Percentiles rank a stretch among this genome's conserved stretches.
Evolutionary conservation across 2,113 vertebrate genomes (phyloP).

Genomic region (Paraplagusia blochii): DNA sequence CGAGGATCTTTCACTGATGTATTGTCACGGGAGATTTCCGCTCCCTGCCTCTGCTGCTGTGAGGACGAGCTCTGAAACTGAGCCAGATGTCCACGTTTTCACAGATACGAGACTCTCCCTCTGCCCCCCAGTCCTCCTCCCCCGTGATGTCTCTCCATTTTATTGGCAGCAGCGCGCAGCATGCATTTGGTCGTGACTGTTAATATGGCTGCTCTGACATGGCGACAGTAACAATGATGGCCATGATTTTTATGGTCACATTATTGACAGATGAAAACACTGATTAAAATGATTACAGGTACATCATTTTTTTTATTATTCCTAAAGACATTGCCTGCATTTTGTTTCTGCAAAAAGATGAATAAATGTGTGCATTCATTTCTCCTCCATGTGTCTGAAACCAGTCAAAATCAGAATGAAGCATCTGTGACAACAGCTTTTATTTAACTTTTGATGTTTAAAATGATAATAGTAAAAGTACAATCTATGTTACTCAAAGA

Average conservation of each 20-base stretch:
- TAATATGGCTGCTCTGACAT: conserved; percentile 30
- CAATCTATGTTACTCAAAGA: too few relatives aligned
- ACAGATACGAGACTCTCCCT: conserved; percentile 24
- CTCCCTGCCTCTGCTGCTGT: conserved; percentile 23
- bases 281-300: conserved; percentile 56
- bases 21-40: conserved; percentile 52
- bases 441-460: too few relatives aligned
- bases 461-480: too few relatives aligned
- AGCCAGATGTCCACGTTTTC: conserved; percentile 68
- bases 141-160: conserved; percentile 53
- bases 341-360: neutral
- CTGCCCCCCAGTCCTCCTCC: neutral
- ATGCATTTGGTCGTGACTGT: conserved; percentile 40
- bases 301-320: too few relatives aligned
- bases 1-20: conserved; percentile 55
- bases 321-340: too few relatives aligned
- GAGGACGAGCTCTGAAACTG: conserved; percentile 49
- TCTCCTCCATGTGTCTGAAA: too few relatives aligned
- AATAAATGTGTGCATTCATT: too few relatives aligned
- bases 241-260: conserved; percentile 39
- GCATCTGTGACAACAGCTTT: too few relatives aligned
- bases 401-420: too few relatives aligned
- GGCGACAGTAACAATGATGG: conserved; percentile 44
- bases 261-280: conserved; percentile 52
- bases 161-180: conserved; percentile 36